phyloP scores from a whole-genome alignment of 2,888 invertebrate genomes.

The Emmelina monodactyla region DNA sequence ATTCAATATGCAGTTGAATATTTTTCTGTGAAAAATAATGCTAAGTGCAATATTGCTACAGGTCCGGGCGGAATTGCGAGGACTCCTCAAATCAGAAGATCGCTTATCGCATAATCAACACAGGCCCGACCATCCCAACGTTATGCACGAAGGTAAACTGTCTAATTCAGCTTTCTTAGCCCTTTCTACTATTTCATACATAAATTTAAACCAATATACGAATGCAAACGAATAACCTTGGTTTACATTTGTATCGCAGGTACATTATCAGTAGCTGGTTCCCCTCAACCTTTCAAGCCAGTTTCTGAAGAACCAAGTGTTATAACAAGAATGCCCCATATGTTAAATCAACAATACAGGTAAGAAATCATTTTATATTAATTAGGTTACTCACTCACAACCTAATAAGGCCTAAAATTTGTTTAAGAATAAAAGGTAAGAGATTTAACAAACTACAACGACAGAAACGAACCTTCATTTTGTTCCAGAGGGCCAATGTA shows the following conservation, averaged over 20 bases:
- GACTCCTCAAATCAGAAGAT: constrained; percentile 34
- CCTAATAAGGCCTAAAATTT: too few relatives aligned
- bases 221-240: neutral
- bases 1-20: too few relatives aligned
- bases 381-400: too few relatives aligned
- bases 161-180: neutral
- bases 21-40: too few relatives aligned
- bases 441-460: too few relatives aligned
- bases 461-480: too few relatives aligned
- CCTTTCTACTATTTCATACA: neutral
- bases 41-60: constrained; percentile 18
- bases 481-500: constrained; percentile 1
- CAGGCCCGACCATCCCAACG: constrained; percentile 38
- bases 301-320: constrained; percentile 55
- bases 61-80: constrained; percentile 50
- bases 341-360: constrained; percentile 60
- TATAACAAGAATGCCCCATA: constrained; percentile 61
- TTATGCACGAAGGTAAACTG: constrained; percentile 39
- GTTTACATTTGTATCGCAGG: constrained; percentile 28
- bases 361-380: too few relatives aligned
- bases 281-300: constrained; percentile 59
- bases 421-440: too few relatives aligned
- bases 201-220: neutral
- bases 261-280: constrained; percentile 57
- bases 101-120: constrained; percentile 28